Percentiles rank a stretch among this genome's conserved stretches.
Conservation (phyloP, 2,797 vertebrate genomes). For the Onychomys leucogaster region DNA sequence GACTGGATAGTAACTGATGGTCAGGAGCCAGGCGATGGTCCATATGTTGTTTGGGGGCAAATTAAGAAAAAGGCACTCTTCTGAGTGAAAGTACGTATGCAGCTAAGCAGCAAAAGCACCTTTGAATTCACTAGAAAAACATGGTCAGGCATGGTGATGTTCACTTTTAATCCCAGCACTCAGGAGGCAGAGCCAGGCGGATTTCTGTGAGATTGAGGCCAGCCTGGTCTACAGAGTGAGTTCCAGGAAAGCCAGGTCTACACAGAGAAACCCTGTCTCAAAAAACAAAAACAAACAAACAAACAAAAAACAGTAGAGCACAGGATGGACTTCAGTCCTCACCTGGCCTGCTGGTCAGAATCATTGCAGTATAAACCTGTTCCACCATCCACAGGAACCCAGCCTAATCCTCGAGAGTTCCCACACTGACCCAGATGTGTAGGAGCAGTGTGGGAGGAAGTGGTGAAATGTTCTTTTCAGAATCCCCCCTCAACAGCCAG, state of each 20-base stretch:
- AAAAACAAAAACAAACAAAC: background rate
- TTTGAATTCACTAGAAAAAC: conserved; percentile 24
- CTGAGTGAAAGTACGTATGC: background rate
- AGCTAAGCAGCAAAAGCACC: background rate
- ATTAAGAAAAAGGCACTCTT: conserved; percentile 1
- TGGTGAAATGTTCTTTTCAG: background rate
- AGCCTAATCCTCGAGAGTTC: background rate
- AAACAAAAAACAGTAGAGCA: background rate
- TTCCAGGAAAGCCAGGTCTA: background rate
- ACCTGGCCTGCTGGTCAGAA: background rate
- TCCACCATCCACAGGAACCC: background rate
- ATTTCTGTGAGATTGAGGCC: background rate
- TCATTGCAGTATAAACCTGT: background rate
- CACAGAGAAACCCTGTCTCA: background rate
- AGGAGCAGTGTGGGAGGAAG: background rate
- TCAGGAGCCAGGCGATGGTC: background rate
- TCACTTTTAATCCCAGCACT: background rate
- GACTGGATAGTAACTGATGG: background rate
- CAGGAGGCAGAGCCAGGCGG: background rate
- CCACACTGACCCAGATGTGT: background rate
- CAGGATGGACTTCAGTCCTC: background rate
- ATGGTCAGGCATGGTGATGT: background rate
- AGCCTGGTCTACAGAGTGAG: background rate
- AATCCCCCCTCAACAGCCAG: background rate
- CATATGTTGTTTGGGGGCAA: background rate